phyloP scores from a whole-genome alignment of 2,888 invertebrate genomes.

The Melipona beecheii region DNA sequence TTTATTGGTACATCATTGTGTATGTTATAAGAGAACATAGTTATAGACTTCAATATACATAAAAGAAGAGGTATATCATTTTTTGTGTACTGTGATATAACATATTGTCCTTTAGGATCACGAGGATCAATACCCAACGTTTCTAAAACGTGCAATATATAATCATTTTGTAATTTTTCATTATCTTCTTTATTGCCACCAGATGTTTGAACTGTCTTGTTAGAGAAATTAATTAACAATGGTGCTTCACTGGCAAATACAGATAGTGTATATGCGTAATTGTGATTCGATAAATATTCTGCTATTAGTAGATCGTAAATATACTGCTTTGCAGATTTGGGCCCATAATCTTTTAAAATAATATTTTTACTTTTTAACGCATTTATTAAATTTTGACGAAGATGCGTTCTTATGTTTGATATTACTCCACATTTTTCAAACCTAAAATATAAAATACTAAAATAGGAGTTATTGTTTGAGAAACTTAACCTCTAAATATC shows the following conservation, averaged over 20 bases:
- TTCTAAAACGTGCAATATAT: slow-evolving; percentile 79
- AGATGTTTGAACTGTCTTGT: slow-evolving; percentile 57
- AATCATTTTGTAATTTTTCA: slow-evolving; percentile 79
- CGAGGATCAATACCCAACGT: slow-evolving; percentile 79
- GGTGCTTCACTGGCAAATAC: slow-evolving; percentile 83
- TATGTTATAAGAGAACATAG: slow-evolving; percentile 45
- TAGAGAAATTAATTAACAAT: slow-evolving; percentile 78
- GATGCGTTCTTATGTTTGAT: slow-evolving; percentile 81
- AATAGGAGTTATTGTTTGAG: not conserved
- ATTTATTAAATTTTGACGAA: slow-evolving; percentile 81
- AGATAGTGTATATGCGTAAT: slow-evolving; percentile 81
- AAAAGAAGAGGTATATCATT: slow-evolving; percentile 77
- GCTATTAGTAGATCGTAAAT: slow-evolving; percentile 81
- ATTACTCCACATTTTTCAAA: slow-evolving; percentile 82
- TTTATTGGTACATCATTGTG: slow-evolving; percentile 36
- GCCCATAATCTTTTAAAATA: slow-evolving; percentile 68
- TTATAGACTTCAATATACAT: slow-evolving; percentile 77
- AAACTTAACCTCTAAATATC: slow-evolving; percentile 12
- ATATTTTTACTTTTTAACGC: slow-evolving; percentile 79
- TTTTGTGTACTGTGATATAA: slow-evolving; percentile 76
- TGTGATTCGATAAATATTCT: slow-evolving; percentile 81
- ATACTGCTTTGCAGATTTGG: slow-evolving; percentile 81
- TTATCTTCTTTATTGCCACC: slow-evolving; percentile 49
- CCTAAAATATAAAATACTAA: slow-evolving; percentile 62
- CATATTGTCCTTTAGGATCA: slow-evolving; percentile 73